These are phyloP conservation scores for Cossypha heuglini DNA, from an alignment of 2,797 vertebrate genomes.

Conservation along the genomic window DNA sequence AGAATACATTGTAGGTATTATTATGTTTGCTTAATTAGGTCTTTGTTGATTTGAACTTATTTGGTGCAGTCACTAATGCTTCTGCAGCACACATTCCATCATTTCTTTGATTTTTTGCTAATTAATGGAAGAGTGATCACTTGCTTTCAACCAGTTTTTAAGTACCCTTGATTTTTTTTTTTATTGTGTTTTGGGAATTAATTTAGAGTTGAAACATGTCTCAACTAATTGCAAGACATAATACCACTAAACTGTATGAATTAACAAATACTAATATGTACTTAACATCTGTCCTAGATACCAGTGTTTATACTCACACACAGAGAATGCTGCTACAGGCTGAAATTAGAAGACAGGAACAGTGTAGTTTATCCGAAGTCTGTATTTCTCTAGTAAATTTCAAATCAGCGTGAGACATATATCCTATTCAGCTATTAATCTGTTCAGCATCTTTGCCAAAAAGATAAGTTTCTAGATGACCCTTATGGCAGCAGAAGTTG, in stretches of 20 bases:
- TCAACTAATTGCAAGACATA: background rate
- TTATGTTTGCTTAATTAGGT: background rate
- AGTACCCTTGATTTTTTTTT: background rate
- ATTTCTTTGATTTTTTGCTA: conserved; percentile 1
- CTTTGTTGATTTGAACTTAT: conserved; percentile 22
- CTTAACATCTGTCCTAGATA: background rate
- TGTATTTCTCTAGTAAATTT: background rate
- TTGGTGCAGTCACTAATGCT: background rate
- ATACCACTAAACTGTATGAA: background rate
- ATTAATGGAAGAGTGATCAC: conserved; percentile 33
- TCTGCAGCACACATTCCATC: background rate
- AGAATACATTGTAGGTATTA: background rate
- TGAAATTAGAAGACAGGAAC: background rate
- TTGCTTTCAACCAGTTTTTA: conserved; percentile 4
- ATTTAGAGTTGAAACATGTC: conserved; percentile 2
- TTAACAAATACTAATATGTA: background rate
- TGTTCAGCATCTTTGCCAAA: background rate
- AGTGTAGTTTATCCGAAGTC: background rate
- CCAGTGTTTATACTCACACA: background rate
- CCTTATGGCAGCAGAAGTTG: background rate
- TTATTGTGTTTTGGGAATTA: background rate
- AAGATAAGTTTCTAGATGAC: background rate
- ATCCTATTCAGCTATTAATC: background rate
- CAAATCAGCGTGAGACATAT: background rate
- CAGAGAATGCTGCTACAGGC: background rate